Evolutionary conservation across 2,888 invertebrate species (phyloP), one percentile per base, ranked within the genome.

Genomic region (Tanypteryx hageni): DNA sequence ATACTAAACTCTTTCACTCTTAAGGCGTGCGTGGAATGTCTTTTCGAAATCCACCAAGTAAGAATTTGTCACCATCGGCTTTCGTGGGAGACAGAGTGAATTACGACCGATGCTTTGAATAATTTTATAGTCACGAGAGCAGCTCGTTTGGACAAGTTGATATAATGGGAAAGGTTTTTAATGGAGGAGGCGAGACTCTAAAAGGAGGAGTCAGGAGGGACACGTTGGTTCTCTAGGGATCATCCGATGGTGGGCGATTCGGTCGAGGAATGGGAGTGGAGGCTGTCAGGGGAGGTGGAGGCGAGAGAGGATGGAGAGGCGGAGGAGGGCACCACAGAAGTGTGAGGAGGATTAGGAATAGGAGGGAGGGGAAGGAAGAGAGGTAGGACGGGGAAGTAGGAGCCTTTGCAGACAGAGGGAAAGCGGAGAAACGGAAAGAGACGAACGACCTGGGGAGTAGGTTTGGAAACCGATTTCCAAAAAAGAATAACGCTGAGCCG

Each of bases 81-180:
- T 76, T 22, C 76, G 76, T 76, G 76, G 76, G 76, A 18, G 76
- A 76, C 16, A n/a, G 64, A n/a, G 89, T 89, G 89, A 89, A 89
- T 64, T 89, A 89, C 64, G 89, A 27, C 59, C 83, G 89, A 44
- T 44, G 61, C 89, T 68, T 61, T 61, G 64, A 64, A 89, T 89
- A 89, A 89, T 89, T 89, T 89, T 64, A 89, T 89, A 61, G 89
- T 68, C 89, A 89, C 89, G 61, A 64, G 64, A 89, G 68, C 44
- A 68, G 89, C 64, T 61, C 56, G 44, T 58, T 44, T 22, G 89
- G 89, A 89, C 89, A 89, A 64, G 89, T 61, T 61, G 89, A 89
- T 68, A 89, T 89, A 64, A 31, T 68, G 89, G 64, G 89, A 68
- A 14, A 76, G 68, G 27, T 64, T 89, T 89, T 89, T 89, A 89